phyloP scores from a whole-genome alignment of 2,797 vertebrate species.

The Phyllotis vaccarum region DNA sequence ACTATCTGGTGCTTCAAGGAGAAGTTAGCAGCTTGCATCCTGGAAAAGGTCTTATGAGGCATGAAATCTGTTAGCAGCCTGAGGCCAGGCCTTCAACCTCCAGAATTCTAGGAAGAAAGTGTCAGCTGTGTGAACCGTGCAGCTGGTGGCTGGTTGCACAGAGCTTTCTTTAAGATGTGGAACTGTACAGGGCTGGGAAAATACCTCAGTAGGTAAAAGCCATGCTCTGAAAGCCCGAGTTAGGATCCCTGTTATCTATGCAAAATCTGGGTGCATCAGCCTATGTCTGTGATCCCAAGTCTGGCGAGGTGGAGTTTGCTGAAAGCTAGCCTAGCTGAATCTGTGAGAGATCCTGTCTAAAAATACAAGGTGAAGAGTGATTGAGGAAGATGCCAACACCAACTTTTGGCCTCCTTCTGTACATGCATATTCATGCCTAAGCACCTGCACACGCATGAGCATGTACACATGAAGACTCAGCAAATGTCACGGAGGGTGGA shows the following conservation, averaged over 20 bases:
- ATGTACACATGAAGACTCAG: neutral
- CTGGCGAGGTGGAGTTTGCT: neutral
- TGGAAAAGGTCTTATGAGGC: neutral
- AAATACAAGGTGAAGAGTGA: neutral
- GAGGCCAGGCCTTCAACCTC: neutral
- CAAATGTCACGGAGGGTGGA: conserved; percentile 18
- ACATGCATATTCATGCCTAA: neutral
- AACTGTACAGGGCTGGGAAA: neutral
- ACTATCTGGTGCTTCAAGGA: neutral
- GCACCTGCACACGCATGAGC: neutral
- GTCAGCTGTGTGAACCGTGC: neutral
- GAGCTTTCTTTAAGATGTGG: conserved; percentile 4
- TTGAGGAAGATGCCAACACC: neutral
- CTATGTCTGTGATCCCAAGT: neutral
- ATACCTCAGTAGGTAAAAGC: neutral
- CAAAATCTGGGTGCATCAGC: neutral
- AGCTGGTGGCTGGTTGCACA: neutral
- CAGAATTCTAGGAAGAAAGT: neutral
- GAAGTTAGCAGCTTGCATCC: neutral
- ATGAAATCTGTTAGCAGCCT: too few relatives aligned
- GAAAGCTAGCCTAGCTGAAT: neutral
- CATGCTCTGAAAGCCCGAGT: neutral
- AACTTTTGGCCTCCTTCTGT: neutral
- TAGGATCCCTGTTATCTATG: neutral
- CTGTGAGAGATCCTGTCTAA: too few relatives aligned